phyloP scores from a whole-genome alignment of 1,140 invertebrate species.

The Homarus americanus region DNA sequence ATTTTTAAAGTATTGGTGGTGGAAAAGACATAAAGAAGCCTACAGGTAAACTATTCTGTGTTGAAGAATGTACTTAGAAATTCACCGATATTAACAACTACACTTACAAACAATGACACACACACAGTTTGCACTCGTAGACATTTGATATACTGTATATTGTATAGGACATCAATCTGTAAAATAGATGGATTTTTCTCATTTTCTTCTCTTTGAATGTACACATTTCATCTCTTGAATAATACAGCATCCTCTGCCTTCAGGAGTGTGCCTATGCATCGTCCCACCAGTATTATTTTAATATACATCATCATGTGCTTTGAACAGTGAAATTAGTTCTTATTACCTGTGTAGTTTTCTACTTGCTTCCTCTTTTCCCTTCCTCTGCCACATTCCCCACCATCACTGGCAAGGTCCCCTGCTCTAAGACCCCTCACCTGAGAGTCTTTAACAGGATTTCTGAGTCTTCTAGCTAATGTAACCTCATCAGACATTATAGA shows the following conservation, averaged over 20 bases:
- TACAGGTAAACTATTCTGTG: neutral
- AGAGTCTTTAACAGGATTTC: no score
- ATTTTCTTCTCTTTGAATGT: neutral
- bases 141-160: neutral
- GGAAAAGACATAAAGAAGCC: no score
- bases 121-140: neutral
- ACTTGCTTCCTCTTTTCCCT: neutral
- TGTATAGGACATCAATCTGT: neutral
- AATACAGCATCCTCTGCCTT: slow-evolving; percentile 15
- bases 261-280: slow-evolving; percentile 30
- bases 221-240: neutral
- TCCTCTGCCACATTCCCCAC: neutral
- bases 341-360: neutral
- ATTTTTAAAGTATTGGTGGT: no score
- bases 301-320: neutral
- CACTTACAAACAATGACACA: neutral
- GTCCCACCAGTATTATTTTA: slow-evolving; percentile 3
- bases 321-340: neutral
- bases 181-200: neutral
- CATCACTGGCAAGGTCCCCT: no score
- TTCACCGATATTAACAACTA: neutral
- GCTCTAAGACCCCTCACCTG: no score
- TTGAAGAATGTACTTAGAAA: neutral
- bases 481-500: no score
- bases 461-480: no score